phyloP scores from a whole-genome alignment of 1,140 invertebrate genomes.

The Chrysomallon squamiferum region DNA sequence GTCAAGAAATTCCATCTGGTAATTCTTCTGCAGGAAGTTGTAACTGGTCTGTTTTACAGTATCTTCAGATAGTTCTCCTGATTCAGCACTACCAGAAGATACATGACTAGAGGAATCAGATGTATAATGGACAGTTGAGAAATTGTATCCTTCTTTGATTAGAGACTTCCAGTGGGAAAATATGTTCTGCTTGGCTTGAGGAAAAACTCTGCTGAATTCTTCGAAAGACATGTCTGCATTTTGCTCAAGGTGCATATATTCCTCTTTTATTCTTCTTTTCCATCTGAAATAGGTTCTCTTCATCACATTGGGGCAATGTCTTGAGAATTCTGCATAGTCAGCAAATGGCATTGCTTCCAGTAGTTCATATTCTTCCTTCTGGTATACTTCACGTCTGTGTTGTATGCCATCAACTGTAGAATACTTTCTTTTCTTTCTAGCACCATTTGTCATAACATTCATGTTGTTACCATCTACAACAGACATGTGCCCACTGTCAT shows the following conservation, averaged over 20 bases:
- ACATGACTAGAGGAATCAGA: background rate
- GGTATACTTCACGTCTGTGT: constrained; percentile 26
- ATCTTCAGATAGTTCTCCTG: background rate
- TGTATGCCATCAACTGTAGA: constrained; percentile 8
- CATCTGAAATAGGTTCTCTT: constrained; percentile 33
- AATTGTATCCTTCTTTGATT: constrained; percentile 22
- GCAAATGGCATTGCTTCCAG: constrained; percentile 28
- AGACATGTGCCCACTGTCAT: too few species aligned
- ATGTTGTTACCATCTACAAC: too few species aligned
- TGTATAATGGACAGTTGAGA: background rate
- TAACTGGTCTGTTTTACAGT: background rate
- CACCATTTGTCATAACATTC: background rate
- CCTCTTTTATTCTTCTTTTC: constrained; percentile 32
- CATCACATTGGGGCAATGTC: constrained; percentile 24
- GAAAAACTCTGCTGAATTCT: constrained; percentile 20
- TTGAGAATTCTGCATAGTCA: constrained; percentile 26
- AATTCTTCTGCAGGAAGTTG: constrained; percentile 20
- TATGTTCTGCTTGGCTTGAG: constrained; percentile 26
- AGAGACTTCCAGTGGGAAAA: constrained; percentile 24
- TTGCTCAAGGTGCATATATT: constrained; percentile 32
- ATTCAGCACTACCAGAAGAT: background rate
- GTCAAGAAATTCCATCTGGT: constrained; percentile 3
- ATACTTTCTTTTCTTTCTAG: constrained; percentile 9
- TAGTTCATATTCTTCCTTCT: constrained; percentile 32
- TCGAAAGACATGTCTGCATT: constrained; percentile 23